phyloP scores from a whole-genome alignment of 2,113 vertebrate species.

The Neomonachus schauinslandi region DNA sequence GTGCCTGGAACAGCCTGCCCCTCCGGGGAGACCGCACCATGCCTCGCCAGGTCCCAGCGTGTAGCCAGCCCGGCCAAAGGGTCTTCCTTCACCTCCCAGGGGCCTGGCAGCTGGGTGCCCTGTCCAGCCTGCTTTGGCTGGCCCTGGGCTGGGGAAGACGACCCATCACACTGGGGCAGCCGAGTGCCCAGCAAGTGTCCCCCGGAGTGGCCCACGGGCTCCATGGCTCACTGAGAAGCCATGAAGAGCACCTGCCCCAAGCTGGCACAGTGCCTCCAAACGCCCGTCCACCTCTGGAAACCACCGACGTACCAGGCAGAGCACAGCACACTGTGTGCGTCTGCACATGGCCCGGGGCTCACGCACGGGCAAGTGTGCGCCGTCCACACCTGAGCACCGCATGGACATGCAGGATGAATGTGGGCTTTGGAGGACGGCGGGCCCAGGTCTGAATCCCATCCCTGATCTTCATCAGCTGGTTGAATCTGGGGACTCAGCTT shows the following conservation, averaged over 20 bases:
- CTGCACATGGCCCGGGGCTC: fast-evolving
- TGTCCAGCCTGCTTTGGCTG: neutral
- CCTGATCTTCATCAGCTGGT: fast-evolving
- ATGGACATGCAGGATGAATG: fast-evolving
- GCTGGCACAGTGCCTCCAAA: neutral
- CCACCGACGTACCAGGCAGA: fast-evolving
- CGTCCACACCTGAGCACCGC: fast-evolving
- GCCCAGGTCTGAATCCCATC: neutral
- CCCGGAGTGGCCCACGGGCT: fast-evolving
- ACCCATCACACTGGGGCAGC: fast-evolving
- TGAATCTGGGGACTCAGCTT: too few species aligned
- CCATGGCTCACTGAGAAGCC: fast-evolving
- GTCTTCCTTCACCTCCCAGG: neutral
- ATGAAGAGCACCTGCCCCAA: neutral
- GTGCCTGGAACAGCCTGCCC: neutral
- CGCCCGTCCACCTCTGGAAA: neutral
- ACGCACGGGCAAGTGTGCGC: fast-evolving
- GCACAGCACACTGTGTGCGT: fast-evolving
- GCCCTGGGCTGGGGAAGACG: neutral
- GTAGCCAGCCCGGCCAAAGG: neutral
- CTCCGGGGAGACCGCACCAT: fast-evolving
- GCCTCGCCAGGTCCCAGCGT: neutral
- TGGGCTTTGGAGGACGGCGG: neutral
- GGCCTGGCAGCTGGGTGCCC: fast-evolving
- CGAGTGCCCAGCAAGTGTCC: fast-evolving